Base-by-base conservation (phyloP, 2,113 vertebrate genomes). In the Podocnemis expansa region DNA sequence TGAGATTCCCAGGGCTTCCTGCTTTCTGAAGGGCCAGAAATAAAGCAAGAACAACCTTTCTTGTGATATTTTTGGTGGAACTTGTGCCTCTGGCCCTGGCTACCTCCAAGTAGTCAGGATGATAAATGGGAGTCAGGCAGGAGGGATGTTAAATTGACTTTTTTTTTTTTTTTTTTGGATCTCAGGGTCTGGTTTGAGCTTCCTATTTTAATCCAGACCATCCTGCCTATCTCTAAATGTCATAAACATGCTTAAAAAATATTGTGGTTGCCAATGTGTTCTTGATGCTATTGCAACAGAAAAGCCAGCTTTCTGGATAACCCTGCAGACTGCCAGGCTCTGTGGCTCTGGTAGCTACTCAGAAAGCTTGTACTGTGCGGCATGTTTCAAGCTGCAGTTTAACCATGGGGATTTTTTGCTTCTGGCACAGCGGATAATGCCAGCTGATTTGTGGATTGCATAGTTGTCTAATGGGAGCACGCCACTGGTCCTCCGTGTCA, bases 211-310 rank as follows among this genome's bases (percentile, higher is more conserved):
- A 95, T 94, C 34, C 4, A 6, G 84, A 91, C 80, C 80, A 2
- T 83, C 94, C 81, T 96, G 91, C 91, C 93, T 82, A 85, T 96
- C 96, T 94, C 88, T 81, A 96, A 96, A 93, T 90, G 90, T 88
- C 91, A 96, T 70, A 94, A 94, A 96, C 89, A 95, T 94, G 93
- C 94, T 96, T 88, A 86, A 96, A 5, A 82, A 93, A 76, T 83
- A n/a, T 84, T 90, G 78, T 92, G 94, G 82, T 52, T 78, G 89
- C 94, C 31, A 95, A 96, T 91, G 94, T 96, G 52, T 93, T 97
- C 93, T 84, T 95, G 91, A 91, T 93, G 95, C 94, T 91, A 92
- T 95, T 95, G 91, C 95, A 92, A 92, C 95, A 95, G 94, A 85
- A n/a, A n/a, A 85, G 95, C 85, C 94, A 96, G 94, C 91, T 94